Evolutionary conservation across 2,888 invertebrate genomes (phyloP).

Genomic region (Eucera pruinosa): DNA sequence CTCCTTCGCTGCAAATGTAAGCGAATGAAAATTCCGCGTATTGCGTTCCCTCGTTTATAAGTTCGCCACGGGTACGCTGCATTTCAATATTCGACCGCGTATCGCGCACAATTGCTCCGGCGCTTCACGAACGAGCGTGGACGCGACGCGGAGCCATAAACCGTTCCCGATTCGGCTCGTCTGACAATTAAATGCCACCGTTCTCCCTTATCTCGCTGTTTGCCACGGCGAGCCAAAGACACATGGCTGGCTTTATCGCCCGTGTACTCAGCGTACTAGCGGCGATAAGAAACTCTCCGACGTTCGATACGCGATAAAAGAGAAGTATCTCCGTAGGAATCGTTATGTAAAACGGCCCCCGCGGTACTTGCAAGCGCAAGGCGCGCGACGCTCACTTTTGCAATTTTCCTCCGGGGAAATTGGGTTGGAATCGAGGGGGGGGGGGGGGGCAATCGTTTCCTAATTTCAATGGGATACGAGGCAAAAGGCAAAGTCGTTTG

Average conservation of each 20-base stretch:
- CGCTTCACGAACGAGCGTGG: no score
- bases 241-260: constrained; percentile 27
- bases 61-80: no score
- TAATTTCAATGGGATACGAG: not conserved
- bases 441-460: constrained; percentile 1
- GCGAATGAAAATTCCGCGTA: no score
- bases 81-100: no score
- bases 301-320: not conserved
- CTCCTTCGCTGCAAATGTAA: no score
- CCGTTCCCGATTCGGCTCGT: not conserved
- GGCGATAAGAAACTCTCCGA: constrained; percentile 27
- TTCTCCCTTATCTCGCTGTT: constrained; percentile 19
- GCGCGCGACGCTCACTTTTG: constrained; percentile 44
- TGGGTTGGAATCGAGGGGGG: no score
- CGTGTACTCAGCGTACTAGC: no score
- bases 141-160: not conserved
- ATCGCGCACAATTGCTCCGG: no score
- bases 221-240: constrained; percentile 8
- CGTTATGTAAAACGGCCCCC: constrained; percentile 28
- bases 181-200: not conserved
- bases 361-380: no score
- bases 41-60: no score
- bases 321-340: not conserved
- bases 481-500: not conserved
- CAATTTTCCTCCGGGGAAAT: constrained; percentile 28